Evolutionary conservation across 2,888 invertebrate genomes (phyloP).

Genomic region (Acleris laterana): DNA sequence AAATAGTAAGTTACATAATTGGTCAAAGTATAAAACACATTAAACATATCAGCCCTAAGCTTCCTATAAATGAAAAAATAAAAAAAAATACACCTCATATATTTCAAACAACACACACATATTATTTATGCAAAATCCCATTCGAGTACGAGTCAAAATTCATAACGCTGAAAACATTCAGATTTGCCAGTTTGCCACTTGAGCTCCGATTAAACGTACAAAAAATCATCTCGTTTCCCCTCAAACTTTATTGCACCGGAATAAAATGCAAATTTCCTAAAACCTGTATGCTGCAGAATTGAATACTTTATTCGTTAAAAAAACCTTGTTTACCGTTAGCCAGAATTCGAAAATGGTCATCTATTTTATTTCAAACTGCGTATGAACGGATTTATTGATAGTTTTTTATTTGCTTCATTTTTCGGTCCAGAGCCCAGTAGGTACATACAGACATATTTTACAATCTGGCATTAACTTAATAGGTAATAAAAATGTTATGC

Average conservation of each 20-base stretch:
- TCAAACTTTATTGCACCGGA: not conserved
- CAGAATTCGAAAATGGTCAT: slow-evolving; percentile 5
- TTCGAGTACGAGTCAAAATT: slow-evolving; percentile 11
- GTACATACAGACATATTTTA: too few relatives aligned
- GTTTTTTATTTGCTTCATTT: too few relatives aligned
- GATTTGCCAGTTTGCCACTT: slow-evolving; percentile 8
- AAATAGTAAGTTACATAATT: too few relatives aligned
- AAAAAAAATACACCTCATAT: too few relatives aligned
- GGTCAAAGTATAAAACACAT: too few relatives aligned
- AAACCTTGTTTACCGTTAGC: slow-evolving; percentile 8
- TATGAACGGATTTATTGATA: too few relatives aligned
- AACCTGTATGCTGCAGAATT: not conserved
- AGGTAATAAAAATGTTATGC: too few relatives aligned
- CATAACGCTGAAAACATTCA: slow-evolving; percentile 26
- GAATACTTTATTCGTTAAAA: slow-evolving; percentile 12
- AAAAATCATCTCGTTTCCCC: not conserved
- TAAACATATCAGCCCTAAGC: too few relatives aligned
- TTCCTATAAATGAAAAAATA: too few relatives aligned
- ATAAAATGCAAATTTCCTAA: not conserved
- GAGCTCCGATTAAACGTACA: slow-evolving; percentile 8
- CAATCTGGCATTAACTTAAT: too few relatives aligned
- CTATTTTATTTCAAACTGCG: slow-evolving; percentile 7
- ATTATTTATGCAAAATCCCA: not conserved
- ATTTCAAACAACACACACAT: too few relatives aligned
- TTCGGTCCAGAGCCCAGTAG: too few relatives aligned